These are phyloP conservation scores for Romanogobio albipinnatus DNA, from an alignment of 2,113 vertebrate genomes.

Conservation along the genomic window DNA sequence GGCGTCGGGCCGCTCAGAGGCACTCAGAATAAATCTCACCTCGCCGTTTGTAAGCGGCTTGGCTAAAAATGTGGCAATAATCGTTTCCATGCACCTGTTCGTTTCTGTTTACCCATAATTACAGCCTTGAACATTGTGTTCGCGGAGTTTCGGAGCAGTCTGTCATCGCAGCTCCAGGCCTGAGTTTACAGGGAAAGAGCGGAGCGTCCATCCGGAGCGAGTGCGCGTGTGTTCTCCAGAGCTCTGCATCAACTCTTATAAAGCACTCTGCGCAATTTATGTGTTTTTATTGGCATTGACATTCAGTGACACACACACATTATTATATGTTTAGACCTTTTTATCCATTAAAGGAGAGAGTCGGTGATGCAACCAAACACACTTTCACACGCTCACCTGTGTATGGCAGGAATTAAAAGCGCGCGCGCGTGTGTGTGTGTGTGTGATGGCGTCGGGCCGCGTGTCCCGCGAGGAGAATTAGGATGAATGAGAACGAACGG, in stretches of 20 bases:
- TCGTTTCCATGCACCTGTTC: constrained; percentile 35
- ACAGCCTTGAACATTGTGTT: constrained; percentile 16
- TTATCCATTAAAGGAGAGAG: neutral
- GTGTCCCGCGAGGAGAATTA: constrained; percentile 40
- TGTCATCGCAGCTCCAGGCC: neutral
- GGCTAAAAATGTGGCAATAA: constrained; percentile 36
- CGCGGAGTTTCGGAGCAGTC: neutral
- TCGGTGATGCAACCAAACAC: neutral
- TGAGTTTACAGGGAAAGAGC: neutral
- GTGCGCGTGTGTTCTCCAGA: no score
- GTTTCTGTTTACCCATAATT: neutral
- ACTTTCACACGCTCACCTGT: neutral
- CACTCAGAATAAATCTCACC: constrained; percentile 43
- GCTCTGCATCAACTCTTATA: no score
- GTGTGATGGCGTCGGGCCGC: neutral
- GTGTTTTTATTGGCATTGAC: no score
- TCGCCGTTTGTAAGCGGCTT: constrained; percentile 14
- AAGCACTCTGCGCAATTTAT: neutral
- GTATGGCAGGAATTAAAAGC: constrained; percentile 1
- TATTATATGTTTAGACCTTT: neutral
- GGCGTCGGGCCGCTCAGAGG: constrained; percentile 42
- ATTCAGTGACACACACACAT: neutral
- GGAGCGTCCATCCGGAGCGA: neutral
- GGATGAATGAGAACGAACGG: constrained; percentile 53
- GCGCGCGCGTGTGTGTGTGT: neutral